These are phyloP conservation scores for Eublepharis macularius DNA, from an alignment of 2,113 vertebrate genomes.

Conservation along the genomic window DNA sequence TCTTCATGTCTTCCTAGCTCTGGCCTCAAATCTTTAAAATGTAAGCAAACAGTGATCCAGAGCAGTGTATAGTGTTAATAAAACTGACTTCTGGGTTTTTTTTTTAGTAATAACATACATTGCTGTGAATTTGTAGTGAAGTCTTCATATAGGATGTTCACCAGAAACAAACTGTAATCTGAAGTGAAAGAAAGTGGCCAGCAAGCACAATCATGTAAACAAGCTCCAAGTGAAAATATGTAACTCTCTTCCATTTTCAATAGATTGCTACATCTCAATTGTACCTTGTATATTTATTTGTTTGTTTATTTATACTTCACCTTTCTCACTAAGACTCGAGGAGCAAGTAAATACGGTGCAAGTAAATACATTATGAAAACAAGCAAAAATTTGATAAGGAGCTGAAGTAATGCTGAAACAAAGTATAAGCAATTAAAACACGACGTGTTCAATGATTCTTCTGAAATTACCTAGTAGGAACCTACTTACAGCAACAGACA, in stretches of 20 bases:
- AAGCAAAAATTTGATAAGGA: too few species aligned
- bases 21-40: background rate
- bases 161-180: background rate
- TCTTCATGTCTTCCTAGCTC: background rate
- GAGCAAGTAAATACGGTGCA: too few species aligned
- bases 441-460: too few species aligned
- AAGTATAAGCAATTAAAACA: too few species aligned
- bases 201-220: background rate
- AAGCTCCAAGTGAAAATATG: background rate
- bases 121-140: background rate
- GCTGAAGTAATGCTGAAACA: too few species aligned
- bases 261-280: background rate
- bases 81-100: background rate
- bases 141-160: background rate
- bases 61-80: background rate
- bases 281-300: too few species aligned
- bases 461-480: too few species aligned
- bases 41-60: background rate
- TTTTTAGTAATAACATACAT: background rate
- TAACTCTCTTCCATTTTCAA: background rate
- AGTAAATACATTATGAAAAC: too few species aligned
- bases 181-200: background rate
- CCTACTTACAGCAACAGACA: too few species aligned
- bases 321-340: too few species aligned
- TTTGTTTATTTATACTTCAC: too few species aligned